Evolutionary conservation across 2,797 vertebrate genomes (phyloP), one percentile per base, ranked within the genome.

Genomic region (Pangasius djambal): DNA sequence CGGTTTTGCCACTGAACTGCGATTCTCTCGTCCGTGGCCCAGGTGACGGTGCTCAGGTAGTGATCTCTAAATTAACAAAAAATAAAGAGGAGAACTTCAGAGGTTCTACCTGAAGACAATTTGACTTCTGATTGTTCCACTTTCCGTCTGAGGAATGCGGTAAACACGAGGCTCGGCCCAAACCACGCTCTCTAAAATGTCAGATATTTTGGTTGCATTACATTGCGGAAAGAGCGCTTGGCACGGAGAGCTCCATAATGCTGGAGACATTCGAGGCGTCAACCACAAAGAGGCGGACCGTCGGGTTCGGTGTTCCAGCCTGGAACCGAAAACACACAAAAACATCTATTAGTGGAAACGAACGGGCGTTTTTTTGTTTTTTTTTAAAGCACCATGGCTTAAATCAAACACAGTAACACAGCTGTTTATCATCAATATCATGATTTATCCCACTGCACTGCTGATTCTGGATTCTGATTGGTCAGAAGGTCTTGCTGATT

Each of bases 1-100:
- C 99, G 96, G 83, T 96, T 97, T 67, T 98, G 93, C 98, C 99
- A 99, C 75, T 99, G 98, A 72, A 99, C 96, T 28, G 97, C 97
- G 55, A 99, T 65, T 48, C 96, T 95, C 7, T 94, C 90, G 52
- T 99, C 97, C 2, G 96, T 97, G 72, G 96, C 96, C 98, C 98
- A 99, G 0, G 97, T 99, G 31, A 99, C 97, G 85, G 97, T 96
- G 90, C 96, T 96, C 93, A 99, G 94, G 94, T 99, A 99, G 94
- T 99, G 96, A 6, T 99, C 98, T 87, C 98, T 99, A 91, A 59
- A 89, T 83, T 93, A 12, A 2, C 25, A 75, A 59, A 44, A 72
- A 3, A 77, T 22, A 92, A 63, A 69, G 37, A 50, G 16, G 1
- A 89, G 15, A 83, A 28, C 2, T 44, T 63, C 31, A 37, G 37